These are phyloP conservation scores for Micromys minutus DNA, from an alignment of 2,113 vertebrate genomes.

Conservation along the genomic window DNA sequence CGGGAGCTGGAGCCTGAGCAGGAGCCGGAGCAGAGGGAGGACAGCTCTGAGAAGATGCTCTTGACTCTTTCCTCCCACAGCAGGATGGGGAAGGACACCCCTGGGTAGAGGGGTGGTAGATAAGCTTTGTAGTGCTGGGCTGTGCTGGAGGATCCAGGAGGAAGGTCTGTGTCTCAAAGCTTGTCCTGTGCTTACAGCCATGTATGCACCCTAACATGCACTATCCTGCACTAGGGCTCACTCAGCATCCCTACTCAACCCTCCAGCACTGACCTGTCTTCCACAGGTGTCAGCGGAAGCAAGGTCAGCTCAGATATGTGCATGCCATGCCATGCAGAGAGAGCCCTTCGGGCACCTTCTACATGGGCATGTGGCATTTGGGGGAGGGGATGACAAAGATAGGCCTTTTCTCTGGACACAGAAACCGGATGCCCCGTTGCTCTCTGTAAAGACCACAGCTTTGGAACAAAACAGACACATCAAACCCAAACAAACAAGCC, in stretches of 20 bases:
- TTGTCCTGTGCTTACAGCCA: background rate
- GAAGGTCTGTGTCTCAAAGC: background rate
- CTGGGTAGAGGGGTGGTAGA: background rate
- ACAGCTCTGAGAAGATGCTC: conserved; percentile 57
- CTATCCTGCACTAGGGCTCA: background rate
- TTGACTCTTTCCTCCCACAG: conserved; percentile 37
- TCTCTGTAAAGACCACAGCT: conserved; percentile 52
- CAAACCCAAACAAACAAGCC: conserved; percentile 45
- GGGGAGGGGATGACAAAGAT: background rate
- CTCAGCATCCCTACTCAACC: background rate
- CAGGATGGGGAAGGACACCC: background rate
- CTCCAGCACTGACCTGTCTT: background rate
- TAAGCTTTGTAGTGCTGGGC: background rate
- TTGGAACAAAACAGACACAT: conserved; percentile 37
- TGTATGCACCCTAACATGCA: background rate
- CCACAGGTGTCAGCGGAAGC: conserved; percentile 47
- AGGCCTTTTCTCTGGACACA: conserved; percentile 12
- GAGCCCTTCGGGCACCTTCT: background rate
- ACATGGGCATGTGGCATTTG: background rate
- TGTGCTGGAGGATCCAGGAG: background rate
- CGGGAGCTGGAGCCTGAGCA: background rate
- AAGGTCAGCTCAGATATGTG: background rate
- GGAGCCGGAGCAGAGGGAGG: conserved; percentile 43
- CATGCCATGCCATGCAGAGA: background rate
- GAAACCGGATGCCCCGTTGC: background rate